These are phyloP conservation scores for Brachypterus glaber DNA, from an alignment of 2,888 invertebrate species.

Conservation along the genomic window DNA sequence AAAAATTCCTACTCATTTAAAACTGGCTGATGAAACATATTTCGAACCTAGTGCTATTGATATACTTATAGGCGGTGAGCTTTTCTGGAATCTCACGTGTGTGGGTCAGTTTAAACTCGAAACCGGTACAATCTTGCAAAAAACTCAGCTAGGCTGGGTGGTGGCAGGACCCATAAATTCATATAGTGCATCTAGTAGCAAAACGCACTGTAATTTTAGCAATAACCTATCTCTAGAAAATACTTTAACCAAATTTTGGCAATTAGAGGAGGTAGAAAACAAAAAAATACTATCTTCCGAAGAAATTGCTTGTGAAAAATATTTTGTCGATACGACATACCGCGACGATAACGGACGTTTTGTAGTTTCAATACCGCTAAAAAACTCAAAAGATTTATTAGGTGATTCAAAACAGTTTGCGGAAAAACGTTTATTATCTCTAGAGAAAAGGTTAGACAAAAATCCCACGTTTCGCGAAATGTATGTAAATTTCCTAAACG, in stretches of 20 bases:
- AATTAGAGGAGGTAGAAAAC: conserved; percentile 5
- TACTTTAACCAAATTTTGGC: conserved; percentile 8
- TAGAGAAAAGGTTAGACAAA: conserved; percentile 4
- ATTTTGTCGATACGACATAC: conserved; percentile 5
- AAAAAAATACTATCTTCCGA: conserved; percentile 2
- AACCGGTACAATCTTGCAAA: conserved; percentile 7
- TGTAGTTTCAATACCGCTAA: conserved; percentile 8
- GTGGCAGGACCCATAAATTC: conserved; percentile 6
- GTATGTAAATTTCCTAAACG: conserved; percentile 1
- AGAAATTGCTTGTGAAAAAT: conserved; percentile 8
- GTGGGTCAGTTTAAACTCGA: conserved; percentile 7
- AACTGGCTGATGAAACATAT: conserved; percentile 9
- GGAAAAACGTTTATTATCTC: conserved; percentile 2
- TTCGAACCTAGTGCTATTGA: conserved; percentile 1
- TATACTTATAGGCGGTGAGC: conserved; percentile 2
- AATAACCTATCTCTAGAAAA: conserved; percentile 4
- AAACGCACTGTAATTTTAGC: not conserved
- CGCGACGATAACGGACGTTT: conserved; percentile 6
- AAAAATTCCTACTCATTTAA: conserved; percentile 2
- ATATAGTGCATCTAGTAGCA: not conserved
- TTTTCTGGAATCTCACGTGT: conserved; percentile 2
- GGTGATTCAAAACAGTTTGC: conserved; percentile 3
- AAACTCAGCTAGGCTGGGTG: conserved; percentile 12
- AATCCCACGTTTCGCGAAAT: not conserved
- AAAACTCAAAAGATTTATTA: conserved; percentile 4